Evolutionary conservation across 2,797 vertebrate species (phyloP).

Genomic region (Spinus pinus): DNA sequence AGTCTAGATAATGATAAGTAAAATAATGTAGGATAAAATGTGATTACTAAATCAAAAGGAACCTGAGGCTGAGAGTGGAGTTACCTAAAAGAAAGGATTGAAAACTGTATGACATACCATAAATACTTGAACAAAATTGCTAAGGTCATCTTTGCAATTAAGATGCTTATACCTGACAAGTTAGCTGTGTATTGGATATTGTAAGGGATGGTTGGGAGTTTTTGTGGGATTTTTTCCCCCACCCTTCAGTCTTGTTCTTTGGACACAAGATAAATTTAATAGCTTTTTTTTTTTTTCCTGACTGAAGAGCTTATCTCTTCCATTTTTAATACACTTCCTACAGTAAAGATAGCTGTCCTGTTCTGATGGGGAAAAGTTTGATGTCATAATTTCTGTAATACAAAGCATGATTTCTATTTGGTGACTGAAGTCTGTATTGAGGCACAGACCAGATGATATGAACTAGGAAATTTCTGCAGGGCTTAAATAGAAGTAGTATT

Average conservation of each 20-base stretch:
- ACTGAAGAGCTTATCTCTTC: slow-evolving; percentile 6
- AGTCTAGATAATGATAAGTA: not conserved
- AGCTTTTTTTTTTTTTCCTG: not conserved
- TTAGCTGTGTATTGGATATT: not conserved
- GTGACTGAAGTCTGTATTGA: not conserved
- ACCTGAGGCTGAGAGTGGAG: not conserved
- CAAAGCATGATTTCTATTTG: not conserved
- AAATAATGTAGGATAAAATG: not conserved
- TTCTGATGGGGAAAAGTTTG: not conserved
- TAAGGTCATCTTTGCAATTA: slow-evolving; percentile 3
- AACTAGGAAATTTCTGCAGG: not conserved
- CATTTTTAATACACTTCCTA: slow-evolving; percentile 34
- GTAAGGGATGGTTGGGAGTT: not conserved
- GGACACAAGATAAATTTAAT: not conserved
- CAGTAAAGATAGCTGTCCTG: not conserved
- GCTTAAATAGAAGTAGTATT: not conserved
- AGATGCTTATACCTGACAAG: slow-evolving; percentile 3
- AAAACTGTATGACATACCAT: not conserved
- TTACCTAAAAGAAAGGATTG: not conserved
- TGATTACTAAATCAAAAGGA: not conserved
- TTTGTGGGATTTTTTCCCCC: accelerated
- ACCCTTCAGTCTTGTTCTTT: not conserved
- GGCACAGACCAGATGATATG: not conserved
- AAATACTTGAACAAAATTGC: not conserved
- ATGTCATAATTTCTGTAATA: not conserved